Evolutionary conservation across 2,113 vertebrate genomes (phyloP).

Genomic region (Pomatostomus ruficeps): DNA sequence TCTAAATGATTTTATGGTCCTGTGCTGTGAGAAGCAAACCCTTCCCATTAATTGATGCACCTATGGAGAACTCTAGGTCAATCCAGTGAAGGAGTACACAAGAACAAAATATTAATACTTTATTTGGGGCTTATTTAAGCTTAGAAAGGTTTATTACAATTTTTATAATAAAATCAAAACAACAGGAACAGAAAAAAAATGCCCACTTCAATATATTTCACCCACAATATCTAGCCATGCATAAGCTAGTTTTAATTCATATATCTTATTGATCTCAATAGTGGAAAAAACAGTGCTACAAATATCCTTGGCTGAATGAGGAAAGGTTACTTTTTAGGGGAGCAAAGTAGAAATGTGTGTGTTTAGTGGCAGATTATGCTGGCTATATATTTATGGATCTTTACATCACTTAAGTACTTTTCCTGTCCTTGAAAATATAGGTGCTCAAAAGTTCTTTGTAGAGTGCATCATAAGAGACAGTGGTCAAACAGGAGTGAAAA

Average conservation of each 20-base stretch:
- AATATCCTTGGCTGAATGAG: neutral
- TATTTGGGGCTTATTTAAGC: neutral
- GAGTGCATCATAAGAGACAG: neutral
- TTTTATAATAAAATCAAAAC: neutral
- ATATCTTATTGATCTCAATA: neutral
- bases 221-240: neutral
- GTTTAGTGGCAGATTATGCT: neutral
- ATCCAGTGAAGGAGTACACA: neutral
- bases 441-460: neutral
- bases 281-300: neutral
- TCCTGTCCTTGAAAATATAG: neutral
- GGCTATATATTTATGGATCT: neutral
- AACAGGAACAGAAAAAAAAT: neutral
- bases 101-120: neutral
- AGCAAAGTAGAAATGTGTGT: neutral
- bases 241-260: neutral
- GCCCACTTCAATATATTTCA: neutral
- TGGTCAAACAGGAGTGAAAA: neutral
- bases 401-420: neutral
- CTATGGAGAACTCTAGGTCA: neutral
- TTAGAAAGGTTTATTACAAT: neutral
- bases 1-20: neutral
- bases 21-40: accelerated
- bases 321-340: neutral
- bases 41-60: neutral